These are phyloP conservation scores for Egretta garzetta DNA, from an alignment of 2,113 vertebrate genomes.

Conservation along the genomic window DNA sequence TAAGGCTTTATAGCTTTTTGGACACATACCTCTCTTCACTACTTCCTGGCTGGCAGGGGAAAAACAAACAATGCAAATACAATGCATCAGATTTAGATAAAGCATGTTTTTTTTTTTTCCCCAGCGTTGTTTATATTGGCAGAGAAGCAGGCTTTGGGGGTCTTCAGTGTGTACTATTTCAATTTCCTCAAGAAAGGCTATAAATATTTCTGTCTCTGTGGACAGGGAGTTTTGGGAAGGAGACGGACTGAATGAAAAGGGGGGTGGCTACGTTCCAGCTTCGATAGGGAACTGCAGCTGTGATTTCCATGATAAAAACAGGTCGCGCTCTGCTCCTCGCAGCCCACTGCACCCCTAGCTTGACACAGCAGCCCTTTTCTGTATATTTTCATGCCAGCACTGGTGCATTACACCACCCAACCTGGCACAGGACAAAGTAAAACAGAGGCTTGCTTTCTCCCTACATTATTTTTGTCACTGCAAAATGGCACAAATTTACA, in stretches of 20 bases:
- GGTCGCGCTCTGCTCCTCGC: not conserved
- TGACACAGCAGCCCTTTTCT: fast-evolving
- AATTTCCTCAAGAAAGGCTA: conserved; percentile 4
- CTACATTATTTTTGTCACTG: not conserved
- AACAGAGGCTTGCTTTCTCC: not conserved
- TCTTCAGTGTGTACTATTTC: not conserved
- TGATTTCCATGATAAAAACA: fast-evolving
- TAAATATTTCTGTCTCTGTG: conserved; percentile 11
- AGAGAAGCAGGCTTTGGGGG: not conserved
- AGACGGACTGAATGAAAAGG: not conserved
- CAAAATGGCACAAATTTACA: not conserved
- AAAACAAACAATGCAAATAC: fast-evolving
- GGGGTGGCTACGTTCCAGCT: not conserved
- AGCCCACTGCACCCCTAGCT: fast-evolving
- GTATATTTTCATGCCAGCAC: fast-evolving
- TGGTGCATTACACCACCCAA: fast-evolving
- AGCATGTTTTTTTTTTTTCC: not conserved
- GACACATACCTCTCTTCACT: not conserved
- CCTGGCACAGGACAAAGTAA: fast-evolving
- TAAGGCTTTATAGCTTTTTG: not conserved
- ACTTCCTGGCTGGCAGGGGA: not conserved
- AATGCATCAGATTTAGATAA: not conserved
- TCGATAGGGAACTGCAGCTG: not conserved
- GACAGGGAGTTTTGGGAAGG: not conserved
- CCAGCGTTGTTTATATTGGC: not conserved